Evolutionary conservation across 2,113 vertebrate species (phyloP).

Genomic region (Lates calcarifer): DNA sequence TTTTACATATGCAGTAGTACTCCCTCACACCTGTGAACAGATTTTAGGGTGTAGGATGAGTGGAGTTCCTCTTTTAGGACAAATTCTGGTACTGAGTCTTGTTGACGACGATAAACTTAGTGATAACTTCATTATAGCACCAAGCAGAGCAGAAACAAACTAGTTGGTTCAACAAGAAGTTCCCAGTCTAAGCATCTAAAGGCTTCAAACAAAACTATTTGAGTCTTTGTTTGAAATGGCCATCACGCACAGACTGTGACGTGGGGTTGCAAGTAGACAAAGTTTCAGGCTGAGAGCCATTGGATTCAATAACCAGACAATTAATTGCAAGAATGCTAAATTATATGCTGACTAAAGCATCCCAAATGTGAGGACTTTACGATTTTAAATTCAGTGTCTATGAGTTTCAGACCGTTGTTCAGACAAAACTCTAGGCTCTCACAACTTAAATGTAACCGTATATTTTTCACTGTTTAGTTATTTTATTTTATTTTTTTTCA

Average conservation of each 20-base stretch:
- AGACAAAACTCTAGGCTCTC: background rate
- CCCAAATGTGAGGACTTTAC: background rate
- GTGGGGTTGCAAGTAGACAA: background rate
- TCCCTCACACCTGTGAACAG: conserved; percentile 1
- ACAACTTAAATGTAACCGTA: too few species aligned
- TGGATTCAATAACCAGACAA: too few species aligned
- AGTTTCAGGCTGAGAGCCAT: background rate
- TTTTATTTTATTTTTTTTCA: too few species aligned
- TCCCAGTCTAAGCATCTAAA: background rate
- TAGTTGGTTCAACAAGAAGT: background rate
- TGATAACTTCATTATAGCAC: background rate
- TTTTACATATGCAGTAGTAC: background rate
- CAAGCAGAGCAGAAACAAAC: background rate
- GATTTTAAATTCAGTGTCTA: background rate
- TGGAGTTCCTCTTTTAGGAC: background rate
- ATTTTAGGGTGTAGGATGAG: conserved; percentile 15
- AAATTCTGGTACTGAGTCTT: background rate
- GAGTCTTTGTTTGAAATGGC: background rate
- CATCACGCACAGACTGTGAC: background rate
- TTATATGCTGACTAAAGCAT: background rate
- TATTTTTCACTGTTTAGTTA: too few species aligned
- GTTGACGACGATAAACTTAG: background rate
- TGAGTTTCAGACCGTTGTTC: background rate
- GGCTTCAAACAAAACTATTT: background rate
- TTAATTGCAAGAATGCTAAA: background rate